A percentile compares a stretch with the other conserved stretches of the same genome.
Conservation (phyloP, 2,888 invertebrate genomes). For the Habroteleia sp. region DNA sequence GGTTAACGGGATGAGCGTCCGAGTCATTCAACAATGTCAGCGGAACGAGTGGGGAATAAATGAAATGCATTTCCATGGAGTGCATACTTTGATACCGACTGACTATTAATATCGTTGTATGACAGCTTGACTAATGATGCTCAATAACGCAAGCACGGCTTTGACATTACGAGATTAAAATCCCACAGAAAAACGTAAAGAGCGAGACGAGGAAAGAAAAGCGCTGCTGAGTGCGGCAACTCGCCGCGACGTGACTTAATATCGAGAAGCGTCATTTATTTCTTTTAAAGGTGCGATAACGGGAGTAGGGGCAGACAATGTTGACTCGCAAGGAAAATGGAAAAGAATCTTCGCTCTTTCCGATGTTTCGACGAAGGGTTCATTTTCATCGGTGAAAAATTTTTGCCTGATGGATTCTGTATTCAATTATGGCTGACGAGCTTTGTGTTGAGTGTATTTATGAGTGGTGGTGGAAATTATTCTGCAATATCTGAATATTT, state of each 20-base stretch:
- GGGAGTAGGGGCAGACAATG: conserved; percentile 31
- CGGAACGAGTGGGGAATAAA: conserved; percentile 73
- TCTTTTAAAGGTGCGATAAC: conserved; percentile 67
- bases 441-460: conserved; percentile 56
- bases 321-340: conserved; percentile 40
- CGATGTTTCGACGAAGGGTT: conserved; percentile 48
- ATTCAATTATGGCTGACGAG: conserved; percentile 56
- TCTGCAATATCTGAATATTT: conserved; percentile 37
- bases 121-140: conserved; percentile 81
- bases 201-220: conserved; percentile 38
- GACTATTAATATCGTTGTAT: conserved; percentile 80
- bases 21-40: conserved; percentile 80
- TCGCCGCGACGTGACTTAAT: conserved; percentile 60
- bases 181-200: conserved; percentile 70
- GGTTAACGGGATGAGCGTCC: conserved; percentile 63
- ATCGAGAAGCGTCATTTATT: conserved; percentile 72
- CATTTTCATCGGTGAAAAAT: conserved; percentile 51
- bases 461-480: conserved; percentile 22
- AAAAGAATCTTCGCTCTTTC: conserved; percentile 38
- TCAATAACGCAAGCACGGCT: conserved; percentile 74
- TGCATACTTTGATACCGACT: conserved; percentile 76
- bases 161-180: conserved; percentile 81
- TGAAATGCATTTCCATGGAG: conserved; percentile 79
- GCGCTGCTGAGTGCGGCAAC: conserved; percentile 51
- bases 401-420: conserved; percentile 54